Evolutionary conservation across 2,888 invertebrate species (phyloP), one percentile per base, ranked within the genome.

Genomic region (Papilio elwesi): DNA sequence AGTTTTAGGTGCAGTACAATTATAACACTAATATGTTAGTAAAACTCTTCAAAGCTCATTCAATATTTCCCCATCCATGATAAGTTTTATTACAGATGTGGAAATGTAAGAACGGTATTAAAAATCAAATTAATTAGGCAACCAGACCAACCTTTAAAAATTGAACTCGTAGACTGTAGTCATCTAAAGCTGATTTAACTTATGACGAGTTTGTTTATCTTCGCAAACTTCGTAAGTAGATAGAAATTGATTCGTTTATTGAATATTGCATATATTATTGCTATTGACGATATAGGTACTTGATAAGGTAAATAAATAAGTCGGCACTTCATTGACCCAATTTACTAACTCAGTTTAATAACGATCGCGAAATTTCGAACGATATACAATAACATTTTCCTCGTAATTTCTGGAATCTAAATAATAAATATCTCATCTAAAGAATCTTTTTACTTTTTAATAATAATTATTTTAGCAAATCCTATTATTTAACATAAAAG

Each of bases 181-280:
- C 26, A 26, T 43, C 67, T 38, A 53, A 67, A 53, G n/a, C 43
- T 53, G n/a, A 51, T 67, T 67, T 43, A 53, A 67, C 36, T 65
- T 65, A n/a, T 38, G 64, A 65, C 64, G 36, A 65, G 51, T 67
- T 67, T 36, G 67, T 36, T n/a, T 38, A 15, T 43, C 52, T 43
- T 15, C 9, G 43, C 67, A 53, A 67, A 67, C 67, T 67, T 67
- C 16, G 43, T 53, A 16, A 43, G 38, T 11, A 52, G 53, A 67
- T 53, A 53, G 52, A 75, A 98, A 98, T 89, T 99, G 99, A 38
- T n/a, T 59, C 12, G n/a, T 38, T 59, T 59, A 38, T 38, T 59
- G 38, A 57, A 36, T 59, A 59, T 59, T 38, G 36, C 7, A 36
- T 10, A 38, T 11, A 38, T 59, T 11, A 38, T 59, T 38, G 5